Conservation (phyloP, 2,888 invertebrate species). For the Agrotis puta region DNA sequence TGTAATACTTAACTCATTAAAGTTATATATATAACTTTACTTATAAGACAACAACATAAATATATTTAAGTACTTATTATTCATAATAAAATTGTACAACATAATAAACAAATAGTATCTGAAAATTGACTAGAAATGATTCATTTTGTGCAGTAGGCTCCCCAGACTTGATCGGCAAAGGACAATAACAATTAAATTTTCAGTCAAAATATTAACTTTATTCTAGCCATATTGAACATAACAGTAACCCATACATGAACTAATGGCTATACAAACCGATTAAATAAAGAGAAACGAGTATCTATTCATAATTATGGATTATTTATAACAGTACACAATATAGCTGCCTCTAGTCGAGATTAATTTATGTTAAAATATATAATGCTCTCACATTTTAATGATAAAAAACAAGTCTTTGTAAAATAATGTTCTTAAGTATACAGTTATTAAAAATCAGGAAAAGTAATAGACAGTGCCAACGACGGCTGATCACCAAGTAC, state of each 20-base stretch:
- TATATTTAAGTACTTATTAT: constrained; percentile 25
- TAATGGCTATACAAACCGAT: constrained; percentile 61
- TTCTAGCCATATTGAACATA: constrained; percentile 72
- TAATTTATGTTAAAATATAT: constrained; percentile 74
- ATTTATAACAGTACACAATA: constrained; percentile 72
- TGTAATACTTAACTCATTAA: constrained; percentile 39
- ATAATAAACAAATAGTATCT: constrained; percentile 65
- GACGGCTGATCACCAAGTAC: constrained; percentile 46
- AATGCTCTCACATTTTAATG: constrained; percentile 69
- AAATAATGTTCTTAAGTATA: constrained; percentile 61
- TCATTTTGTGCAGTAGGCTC: constrained; percentile 68
- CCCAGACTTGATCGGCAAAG: constrained; percentile 83
- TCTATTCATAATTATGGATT: constrained; percentile 63
- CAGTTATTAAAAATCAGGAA: constrained; percentile 52
- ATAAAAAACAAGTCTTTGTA: constrained; percentile 59
- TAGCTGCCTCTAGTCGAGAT: constrained; percentile 87
- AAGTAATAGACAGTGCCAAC: constrained; percentile 54
- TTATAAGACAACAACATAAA: too few species aligned
- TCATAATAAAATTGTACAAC: constrained; percentile 31
- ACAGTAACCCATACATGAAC: constrained; percentile 64
- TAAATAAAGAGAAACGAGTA: constrained; percentile 57
- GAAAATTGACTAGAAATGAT: constrained; percentile 64
- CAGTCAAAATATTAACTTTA: constrained; percentile 81
- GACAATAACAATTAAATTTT: constrained; percentile 74
- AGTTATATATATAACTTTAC: constrained; percentile 26